Conservation (phyloP, 2,113 vertebrate species). For the Percopsis transmontana region DNA sequence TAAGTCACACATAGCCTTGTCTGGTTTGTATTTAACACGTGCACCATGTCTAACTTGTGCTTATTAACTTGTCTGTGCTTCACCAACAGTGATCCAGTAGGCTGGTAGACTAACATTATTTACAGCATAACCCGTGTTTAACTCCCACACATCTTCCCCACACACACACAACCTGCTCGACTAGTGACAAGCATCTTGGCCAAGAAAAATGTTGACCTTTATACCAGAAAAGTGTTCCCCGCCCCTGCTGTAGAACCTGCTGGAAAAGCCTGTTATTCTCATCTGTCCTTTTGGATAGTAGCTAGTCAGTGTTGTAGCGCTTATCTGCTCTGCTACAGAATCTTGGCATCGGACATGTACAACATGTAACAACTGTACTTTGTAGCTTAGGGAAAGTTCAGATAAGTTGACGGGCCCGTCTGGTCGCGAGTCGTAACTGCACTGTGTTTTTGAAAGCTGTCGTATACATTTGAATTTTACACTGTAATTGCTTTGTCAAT, state of each 20-base stretch:
- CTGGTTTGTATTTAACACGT: background rate
- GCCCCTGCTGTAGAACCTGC: background rate
- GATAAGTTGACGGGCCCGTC: too few species aligned
- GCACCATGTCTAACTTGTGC: background rate
- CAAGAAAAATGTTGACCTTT: background rate
- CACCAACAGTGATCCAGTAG: background rate
- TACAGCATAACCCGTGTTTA: background rate
- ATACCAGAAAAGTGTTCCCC: background rate
- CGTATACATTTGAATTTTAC: too few species aligned
- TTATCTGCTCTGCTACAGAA: too few species aligned
- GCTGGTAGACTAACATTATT: background rate
- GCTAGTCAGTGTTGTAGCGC: background rate
- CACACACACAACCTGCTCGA: background rate
- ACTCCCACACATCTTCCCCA: background rate
- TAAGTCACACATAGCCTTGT: background rate
- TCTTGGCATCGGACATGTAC: too few species aligned
- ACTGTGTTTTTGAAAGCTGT: too few species aligned
- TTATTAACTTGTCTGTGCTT: background rate
- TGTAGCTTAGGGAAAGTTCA: too few species aligned
- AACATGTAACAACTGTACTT: too few species aligned
- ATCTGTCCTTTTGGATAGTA: background rate
- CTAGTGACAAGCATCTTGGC: background rate
- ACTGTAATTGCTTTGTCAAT: too few species aligned
- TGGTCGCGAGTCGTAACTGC: too few species aligned
- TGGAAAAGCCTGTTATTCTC: background rate